phyloP scores from a whole-genome alignment of 1,140 invertebrate genomes.

The Cardiocondyla obscurior region DNA sequence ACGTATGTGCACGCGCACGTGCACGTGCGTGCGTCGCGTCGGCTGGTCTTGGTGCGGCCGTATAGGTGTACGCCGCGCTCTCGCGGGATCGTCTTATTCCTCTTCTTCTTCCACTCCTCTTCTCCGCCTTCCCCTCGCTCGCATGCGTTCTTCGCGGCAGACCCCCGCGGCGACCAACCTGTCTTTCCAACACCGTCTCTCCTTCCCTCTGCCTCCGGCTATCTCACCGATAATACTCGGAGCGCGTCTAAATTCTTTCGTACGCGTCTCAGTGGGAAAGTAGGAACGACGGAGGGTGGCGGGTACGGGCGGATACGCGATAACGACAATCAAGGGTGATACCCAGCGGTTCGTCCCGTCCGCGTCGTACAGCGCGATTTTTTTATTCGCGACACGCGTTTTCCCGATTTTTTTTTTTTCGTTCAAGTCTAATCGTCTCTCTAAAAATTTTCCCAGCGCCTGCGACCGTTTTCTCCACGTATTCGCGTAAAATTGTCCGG shows the following conservation, averaged over 20 bases:
- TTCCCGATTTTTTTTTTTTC: neutral
- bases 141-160: slow-evolving; percentile 73
- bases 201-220: too few relatives aligned
- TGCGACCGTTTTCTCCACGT: neutral
- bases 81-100: slow-evolving; percentile 57
- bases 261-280: slow-evolving; percentile 76
- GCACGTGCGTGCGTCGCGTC: neutral
- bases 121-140: slow-evolving; percentile 54
- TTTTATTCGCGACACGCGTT: slow-evolving; percentile 24
- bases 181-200: slow-evolving; percentile 83
- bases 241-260: slow-evolving; percentile 82
- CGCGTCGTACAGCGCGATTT: slow-evolving; percentile 22
- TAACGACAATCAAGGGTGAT: slow-evolving; percentile 73
- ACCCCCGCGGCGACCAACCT: slow-evolving; percentile 81
- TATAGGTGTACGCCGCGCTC: slow-evolving; percentile 51
- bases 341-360: slow-evolving; percentile 50
- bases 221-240: slow-evolving; percentile 81
- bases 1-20: neutral
- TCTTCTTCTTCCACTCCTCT: slow-evolving; percentile 45
- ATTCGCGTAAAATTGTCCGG: slow-evolving; percentile 29
- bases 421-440: neutral
- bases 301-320: slow-evolving; percentile 57
- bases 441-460: slow-evolving; percentile 6
- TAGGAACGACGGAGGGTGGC: slow-evolving; percentile 62
- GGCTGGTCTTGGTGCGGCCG: slow-evolving; percentile 46